Base-by-base conservation (phyloP, 2,797 vertebrate species). In the Spea hammondii region DNA sequence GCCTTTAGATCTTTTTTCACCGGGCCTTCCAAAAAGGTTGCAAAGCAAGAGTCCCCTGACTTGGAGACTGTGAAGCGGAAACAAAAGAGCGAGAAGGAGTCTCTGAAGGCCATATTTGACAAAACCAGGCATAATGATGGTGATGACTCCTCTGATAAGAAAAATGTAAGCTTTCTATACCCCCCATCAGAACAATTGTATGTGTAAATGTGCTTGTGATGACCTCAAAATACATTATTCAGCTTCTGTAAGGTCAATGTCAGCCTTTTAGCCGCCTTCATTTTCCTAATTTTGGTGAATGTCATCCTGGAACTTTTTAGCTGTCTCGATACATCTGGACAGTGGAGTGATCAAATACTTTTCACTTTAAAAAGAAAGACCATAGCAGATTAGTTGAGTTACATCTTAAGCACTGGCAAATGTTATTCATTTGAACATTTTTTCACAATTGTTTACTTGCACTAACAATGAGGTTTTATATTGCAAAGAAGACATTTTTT, bases 51-150 rank as follows among this genome's bases (percentile, higher is more conserved):
- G 47, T 55, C 86, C 7, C 86, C 93, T 65, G 95, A 96, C 76
- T 75, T 98, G 70, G 96, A 97, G 81, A 93, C 94, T 1, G 84
- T 97, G 64, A 98, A 93, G 87, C 94, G 85, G 87, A 98, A 94
- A 90, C 93, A 95, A 85, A 96, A 92, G 85, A 93, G 83, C 50
- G 98, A 99, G 70, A 98, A 97, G 82, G 97, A 99, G 65, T 92
- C 85, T 0, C 89, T 98, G 8, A 95, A 91, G 84, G 94, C 89
- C 45, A 94, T 99, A 82, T 98, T 99, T 89, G 93, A 96, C 83
- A 92, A 92, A 76, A 85, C 90, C 77, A 96, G 91, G 89, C 83
- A 90, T 46, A 88, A 84, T 2, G 83, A 89, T 32, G 84, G 57
- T 67, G 92, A 93, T 6, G 87, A 82, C 83, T 87, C 84, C 86